Conservation (phyloP, 2,113 vertebrate species). For the Anguilla japonica region DNA sequence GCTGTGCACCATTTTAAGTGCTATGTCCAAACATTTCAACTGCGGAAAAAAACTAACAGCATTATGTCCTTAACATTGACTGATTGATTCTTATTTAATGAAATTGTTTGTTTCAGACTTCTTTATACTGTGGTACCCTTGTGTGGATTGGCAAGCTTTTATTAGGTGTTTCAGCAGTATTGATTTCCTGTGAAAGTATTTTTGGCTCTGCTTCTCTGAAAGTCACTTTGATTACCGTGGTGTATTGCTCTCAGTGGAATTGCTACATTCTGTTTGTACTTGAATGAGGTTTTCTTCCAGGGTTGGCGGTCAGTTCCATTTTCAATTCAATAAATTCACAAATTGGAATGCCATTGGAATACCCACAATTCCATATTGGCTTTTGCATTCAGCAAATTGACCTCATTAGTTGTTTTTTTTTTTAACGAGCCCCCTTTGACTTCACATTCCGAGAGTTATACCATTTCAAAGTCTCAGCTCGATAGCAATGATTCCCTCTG, state of each 20-base stretch:
- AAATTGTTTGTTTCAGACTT: background rate
- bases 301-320: no score
- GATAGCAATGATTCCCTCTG: constrained; percentile 12
- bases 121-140: background rate
- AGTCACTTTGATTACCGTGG: constrained; percentile 10
- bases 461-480: background rate
- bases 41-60: background rate
- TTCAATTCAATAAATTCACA: no score
- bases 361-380: background rate
- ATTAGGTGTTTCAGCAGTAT: constrained; percentile 16
- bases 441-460: background rate
- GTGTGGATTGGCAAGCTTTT: constrained; percentile 15
- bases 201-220: constrained; percentile 20
- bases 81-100: background rate
- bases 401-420: background rate
- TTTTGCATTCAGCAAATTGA: constrained; percentile 5
- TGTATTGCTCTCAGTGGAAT: background rate
- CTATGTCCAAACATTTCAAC: no score
- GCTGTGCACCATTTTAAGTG: no score
- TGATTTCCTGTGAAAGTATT: constrained; percentile 29
- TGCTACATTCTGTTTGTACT: background rate
- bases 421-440: background rate
- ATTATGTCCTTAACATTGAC: background rate
- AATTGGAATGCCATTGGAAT: background rate
- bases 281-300: background rate